Base-by-base conservation (phyloP, 1,140 invertebrate species). In the Ceratina calcarata region DNA sequence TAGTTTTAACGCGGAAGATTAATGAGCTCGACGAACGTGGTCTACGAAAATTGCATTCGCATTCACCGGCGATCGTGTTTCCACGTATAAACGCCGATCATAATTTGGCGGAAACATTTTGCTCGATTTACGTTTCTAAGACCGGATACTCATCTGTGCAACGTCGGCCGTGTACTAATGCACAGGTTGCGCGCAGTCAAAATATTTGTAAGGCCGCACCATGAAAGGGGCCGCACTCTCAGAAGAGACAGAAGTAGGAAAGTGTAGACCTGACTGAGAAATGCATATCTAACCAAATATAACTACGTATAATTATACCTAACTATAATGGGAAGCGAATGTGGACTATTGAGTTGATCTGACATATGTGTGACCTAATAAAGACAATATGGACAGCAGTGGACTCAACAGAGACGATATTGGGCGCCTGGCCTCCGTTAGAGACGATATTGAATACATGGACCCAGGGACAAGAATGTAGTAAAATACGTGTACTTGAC, bases 21-120 rank as follows among this genome's bases (percentile, higher is more conserved):
- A 75, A 85, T 78, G 84, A 85, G 74, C 22, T 73, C 67, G 37
- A 60, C 12, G 49, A 60, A 16, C 69, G 7, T 16, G 49, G 57
- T 70, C 69, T 16, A 15, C 49, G 70, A 58, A 79, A 82, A 86
- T 85, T 70, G 22, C 73, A 37, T 78, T 75, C 53, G 32, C 45
- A 64, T 72, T 55, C 53, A 57, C 20, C n/a, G 45, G 24, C 6
- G 20, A 80, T 57, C 57, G 24, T 45, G 45, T 12, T 61, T 45
- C n/a, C n/a, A 32, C 18, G 2, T 8, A 24, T 51, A 57, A 27
- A 20, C 51, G 8, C 15, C 6, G 22, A 20, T 81, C 32, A 16
- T 74, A 64, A 62, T 68, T 84, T 78, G 27, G 27, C 27, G 27
- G 27, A 57, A 27, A 55, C 62, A 27, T 53, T 10, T 15, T 75